Conservation (phyloP, 2,113 vertebrate genomes). For the Propithecus coquereli region DNA sequence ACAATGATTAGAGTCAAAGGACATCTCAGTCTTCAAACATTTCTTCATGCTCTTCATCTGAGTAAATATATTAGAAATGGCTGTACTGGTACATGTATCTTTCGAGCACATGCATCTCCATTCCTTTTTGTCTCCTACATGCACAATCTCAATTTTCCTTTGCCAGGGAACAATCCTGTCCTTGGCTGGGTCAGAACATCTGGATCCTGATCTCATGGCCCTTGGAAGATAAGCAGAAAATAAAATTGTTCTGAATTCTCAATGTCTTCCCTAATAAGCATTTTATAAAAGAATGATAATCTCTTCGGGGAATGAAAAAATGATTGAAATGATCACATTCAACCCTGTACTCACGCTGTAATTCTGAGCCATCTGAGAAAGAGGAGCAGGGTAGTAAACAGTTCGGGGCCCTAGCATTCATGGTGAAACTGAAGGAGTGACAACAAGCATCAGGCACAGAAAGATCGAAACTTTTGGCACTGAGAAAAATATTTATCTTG, state of each 20-base stretch:
- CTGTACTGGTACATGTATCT: fast-evolving
- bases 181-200: constrained; percentile 69
- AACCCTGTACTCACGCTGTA: not conserved
- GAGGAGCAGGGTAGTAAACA: not conserved
- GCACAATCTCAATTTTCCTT: not conserved
- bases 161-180: constrained; percentile 36
- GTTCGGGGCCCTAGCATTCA: fast-evolving
- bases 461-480: not conserved
- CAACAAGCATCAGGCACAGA: constrained; percentile 22
- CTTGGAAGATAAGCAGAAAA: constrained; percentile 77
- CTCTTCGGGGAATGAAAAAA: constrained; percentile 70
- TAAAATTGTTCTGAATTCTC: constrained; percentile 70
- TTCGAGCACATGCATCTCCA: not conserved
- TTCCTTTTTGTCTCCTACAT: not conserved
- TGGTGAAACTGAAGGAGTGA: not conserved
- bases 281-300: constrained; percentile 65
- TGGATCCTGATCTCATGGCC: constrained; percentile 76
- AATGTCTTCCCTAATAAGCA: constrained; percentile 67
- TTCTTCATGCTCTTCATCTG: not conserved
- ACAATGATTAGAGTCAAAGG: not conserved
- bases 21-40: not conserved
- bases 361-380: not conserved
- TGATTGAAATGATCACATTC: constrained; percentile 61
- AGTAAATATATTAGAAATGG: not conserved
- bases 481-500: constrained; percentile 55